A percentile compares a stretch with the other conserved stretches of the same genome.
Conservation (phyloP, 2,888 invertebrate species). For the Pseudococcus jackbeardsleyi region DNA sequence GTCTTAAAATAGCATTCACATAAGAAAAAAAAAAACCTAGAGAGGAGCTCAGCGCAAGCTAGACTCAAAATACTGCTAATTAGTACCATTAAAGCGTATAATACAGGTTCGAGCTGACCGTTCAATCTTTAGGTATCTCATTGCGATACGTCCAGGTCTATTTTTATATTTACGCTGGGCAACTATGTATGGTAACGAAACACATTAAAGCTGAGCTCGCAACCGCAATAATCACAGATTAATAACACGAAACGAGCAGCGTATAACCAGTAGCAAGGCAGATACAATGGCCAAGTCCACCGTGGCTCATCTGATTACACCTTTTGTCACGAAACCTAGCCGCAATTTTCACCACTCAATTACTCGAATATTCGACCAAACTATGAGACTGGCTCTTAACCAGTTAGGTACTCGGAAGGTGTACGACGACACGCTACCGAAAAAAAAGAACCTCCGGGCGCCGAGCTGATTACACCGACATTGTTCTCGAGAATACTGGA, state of each 20-base stretch:
- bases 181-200: slow-evolving; percentile 19
- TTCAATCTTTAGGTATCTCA: slow-evolving; percentile 16
- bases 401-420: slow-evolving; percentile 5
- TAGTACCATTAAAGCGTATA: slow-evolving; percentile 33
- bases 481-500: slow-evolving; percentile 4
- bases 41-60: neutral
- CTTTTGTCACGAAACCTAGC: slow-evolving; percentile 26
- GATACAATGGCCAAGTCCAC: slow-evolving; percentile 17
- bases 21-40: neutral
- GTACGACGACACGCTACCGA: slow-evolving; percentile 2
- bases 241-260: slow-evolving; percentile 40
- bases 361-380: slow-evolving; percentile 1
- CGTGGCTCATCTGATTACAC: slow-evolving; percentile 25
- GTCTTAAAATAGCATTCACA: slow-evolving; percentile 40
- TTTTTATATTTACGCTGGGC: neutral
- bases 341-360: slow-evolving; percentile 45
- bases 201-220: neutral
- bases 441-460: slow-evolving; percentile 9
- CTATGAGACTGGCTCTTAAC: neutral
- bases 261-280: slow-evolving; percentile 18
- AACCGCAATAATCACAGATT: slow-evolving; percentile 33
- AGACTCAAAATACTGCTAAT: slow-evolving; percentile 24
- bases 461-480: slow-evolving; percentile 25
- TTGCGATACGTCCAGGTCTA: neutral
- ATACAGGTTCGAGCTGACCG: slow-evolving; percentile 33